Percentiles rank a stretch among this genome's conserved stretches.
phyloP scores from a whole-genome alignment of 2,888 invertebrate genomes.

The Nemapogon koenigi region DNA sequence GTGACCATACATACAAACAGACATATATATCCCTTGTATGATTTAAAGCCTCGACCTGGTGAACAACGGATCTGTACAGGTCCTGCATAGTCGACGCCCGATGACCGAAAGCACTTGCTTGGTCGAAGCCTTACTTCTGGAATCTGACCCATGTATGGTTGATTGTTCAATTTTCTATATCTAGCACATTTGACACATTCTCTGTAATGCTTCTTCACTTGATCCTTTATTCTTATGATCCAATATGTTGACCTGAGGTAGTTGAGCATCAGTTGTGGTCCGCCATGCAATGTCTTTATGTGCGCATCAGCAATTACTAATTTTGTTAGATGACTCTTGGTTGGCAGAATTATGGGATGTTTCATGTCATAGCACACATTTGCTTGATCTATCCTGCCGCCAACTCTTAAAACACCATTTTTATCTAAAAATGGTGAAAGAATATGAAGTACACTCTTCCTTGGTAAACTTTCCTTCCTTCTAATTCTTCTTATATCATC shows the following conservation, averaged over 20 bases:
- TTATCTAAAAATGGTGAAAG: slow-evolving; percentile 10
- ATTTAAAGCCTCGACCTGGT: slow-evolving; percentile 9
- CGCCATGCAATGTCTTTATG: slow-evolving; percentile 19
- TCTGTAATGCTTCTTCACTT: neutral
- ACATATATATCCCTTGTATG: slow-evolving; percentile 13
- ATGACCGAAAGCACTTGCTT: slow-evolving; percentile 4
- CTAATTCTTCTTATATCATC: slow-evolving; percentile 4
- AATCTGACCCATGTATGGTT: slow-evolving; percentile 9
- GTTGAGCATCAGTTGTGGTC: slow-evolving; percentile 18
- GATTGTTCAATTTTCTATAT: neutral
- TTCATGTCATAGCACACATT: slow-evolving; percentile 11
- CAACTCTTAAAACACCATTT: slow-evolving; percentile 12
- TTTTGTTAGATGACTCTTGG: slow-evolving; percentile 12
- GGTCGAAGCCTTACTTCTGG: slow-evolving; percentile 9
- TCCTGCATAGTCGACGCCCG: slow-evolving; percentile 12
- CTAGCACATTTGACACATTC: slow-evolving; percentile 7
- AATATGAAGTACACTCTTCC: slow-evolving; percentile 1
- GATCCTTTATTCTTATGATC: slow-evolving; percentile 15
- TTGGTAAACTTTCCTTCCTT: neutral
- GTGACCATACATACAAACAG: slow-evolving; percentile 19
- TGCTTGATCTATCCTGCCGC: slow-evolving; percentile 14
- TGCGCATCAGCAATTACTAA: slow-evolving; percentile 17
- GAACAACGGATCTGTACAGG: slow-evolving; percentile 12
- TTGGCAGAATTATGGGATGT: slow-evolving; percentile 18
- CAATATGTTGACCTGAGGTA: slow-evolving; percentile 18